A percentile compares a stretch with the other conserved stretches of the same genome.
phyloP scores from a whole-genome alignment of 2,888 invertebrate genomes.

The Crematogaster levior region DNA sequence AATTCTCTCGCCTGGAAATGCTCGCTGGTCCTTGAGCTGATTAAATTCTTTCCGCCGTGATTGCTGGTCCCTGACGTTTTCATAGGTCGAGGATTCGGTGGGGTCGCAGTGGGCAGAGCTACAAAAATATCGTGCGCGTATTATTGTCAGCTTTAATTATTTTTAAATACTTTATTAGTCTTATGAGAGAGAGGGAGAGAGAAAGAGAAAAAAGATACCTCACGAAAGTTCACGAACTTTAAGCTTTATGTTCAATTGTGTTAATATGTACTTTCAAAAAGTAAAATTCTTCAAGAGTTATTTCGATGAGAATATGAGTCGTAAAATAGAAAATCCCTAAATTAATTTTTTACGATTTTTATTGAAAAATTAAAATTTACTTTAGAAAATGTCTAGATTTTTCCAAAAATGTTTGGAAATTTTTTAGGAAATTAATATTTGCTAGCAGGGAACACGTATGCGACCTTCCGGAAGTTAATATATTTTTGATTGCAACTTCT shows the following conservation, averaged over 20 bases:
- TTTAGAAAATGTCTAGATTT: conserved; percentile 15
- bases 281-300: background rate
- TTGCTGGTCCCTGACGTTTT: conserved; percentile 56
- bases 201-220: too few relatives aligned
- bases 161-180: background rate
- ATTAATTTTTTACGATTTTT: background rate
- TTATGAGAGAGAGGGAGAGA: background rate
- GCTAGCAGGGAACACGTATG: background rate
- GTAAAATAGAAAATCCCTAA: too few relatives aligned
- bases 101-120: conserved; percentile 18
- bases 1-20: conserved; percentile 65
- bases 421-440: conserved; percentile 51
- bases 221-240: background rate
- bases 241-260: background rate
- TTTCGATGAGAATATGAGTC: background rate
- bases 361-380: background rate
- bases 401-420: background rate
- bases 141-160: conserved; percentile 20
- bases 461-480: conserved; percentile 17
- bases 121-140: background rate
- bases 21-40: conserved; percentile 65
- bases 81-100: conserved; percentile 55
- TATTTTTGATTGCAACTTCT: conserved; percentile 66
- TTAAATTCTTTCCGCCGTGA: conserved; percentile 71
- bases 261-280: background rate